Percentiles rank a stretch among this genome's conserved stretches.
Evolutionary conservation across 2,797 vertebrate species (phyloP).

Genomic region (Rallus crepitans): DNA sequence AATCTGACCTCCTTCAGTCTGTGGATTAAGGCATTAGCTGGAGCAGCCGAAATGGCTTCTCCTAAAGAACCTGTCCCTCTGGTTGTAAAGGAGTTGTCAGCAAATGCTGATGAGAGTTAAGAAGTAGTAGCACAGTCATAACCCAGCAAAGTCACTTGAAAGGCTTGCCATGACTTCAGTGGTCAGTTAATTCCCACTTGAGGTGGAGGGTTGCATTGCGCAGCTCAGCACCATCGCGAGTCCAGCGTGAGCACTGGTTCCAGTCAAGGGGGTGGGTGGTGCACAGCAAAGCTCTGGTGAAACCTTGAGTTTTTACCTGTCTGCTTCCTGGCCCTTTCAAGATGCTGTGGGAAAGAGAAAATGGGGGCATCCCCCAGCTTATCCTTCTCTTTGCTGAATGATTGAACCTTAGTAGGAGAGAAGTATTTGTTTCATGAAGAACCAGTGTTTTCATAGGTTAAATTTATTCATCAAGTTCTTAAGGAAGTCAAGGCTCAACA

Average conservation of each 20-base stretch:
- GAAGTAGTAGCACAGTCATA: neutral
- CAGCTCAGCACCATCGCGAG: neutral
- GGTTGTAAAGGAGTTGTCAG: slow-evolving; percentile 50
- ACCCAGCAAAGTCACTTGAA: neutral
- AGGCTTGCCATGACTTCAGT: neutral
- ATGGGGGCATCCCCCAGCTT: neutral
- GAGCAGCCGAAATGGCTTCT: neutral
- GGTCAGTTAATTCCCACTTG: neutral
- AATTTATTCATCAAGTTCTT: neutral
- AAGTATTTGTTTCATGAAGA: neutral
- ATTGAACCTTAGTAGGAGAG: neutral
- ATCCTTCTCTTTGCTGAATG: neutral
- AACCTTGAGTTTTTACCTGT: neutral
- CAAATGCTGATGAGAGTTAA: neutral
- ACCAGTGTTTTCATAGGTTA: neutral
- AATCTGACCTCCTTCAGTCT: slow-evolving; percentile 25
- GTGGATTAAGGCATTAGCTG: slow-evolving; percentile 2
- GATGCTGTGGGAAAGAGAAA: neutral
- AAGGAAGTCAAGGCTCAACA: neutral
- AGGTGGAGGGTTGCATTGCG: neutral
- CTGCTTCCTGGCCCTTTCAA: neutral
- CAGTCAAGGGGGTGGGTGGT: neutral
- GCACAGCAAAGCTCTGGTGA: neutral
- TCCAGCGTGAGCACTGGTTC: fast-evolving
- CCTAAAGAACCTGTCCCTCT: slow-evolving; percentile 27